phyloP scores from a whole-genome alignment of 2,888 invertebrate species.

The Drosophila trichaetosa region DNA sequence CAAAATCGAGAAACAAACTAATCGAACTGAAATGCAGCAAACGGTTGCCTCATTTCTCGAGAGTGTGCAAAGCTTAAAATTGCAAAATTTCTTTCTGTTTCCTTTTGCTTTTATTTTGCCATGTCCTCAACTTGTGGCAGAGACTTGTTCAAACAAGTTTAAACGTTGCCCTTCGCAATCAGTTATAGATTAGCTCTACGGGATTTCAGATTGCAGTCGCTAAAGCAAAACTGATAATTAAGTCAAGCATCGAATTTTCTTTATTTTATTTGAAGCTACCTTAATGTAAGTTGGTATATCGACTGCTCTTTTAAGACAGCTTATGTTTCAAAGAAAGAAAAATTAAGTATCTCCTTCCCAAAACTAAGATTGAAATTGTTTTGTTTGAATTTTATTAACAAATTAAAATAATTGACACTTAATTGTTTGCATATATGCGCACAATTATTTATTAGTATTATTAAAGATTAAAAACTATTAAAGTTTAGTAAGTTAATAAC shows the following conservation, averaged over 20 bases:
- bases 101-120: background rate
- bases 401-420: background rate
- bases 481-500: background rate
- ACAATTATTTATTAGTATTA: background rate
- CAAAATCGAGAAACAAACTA: constrained; percentile 62
- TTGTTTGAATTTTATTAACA: background rate
- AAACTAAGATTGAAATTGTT: background rate
- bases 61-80: constrained; percentile 65
- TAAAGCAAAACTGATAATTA: constrained; percentile 6
- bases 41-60: constrained; percentile 74
- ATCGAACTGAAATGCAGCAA: constrained; percentile 68
- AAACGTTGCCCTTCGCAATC: constrained; percentile 23
- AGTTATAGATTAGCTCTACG: constrained; percentile 49
- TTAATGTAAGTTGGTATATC: background rate
- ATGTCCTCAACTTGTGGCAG: constrained; percentile 42
- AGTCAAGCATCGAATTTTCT: background rate
- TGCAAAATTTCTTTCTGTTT: constrained; percentile 50
- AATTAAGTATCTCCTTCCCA: background rate
- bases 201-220: constrained; percentile 5
- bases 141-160: constrained; percentile 49
- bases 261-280: background rate
- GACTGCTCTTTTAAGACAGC: background rate
- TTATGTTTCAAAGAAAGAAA: background rate
- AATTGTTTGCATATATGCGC: background rate
- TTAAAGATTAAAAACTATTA: background rate